A percentile compares a stretch with the other conserved stretches of the same genome.
phyloP scores from a whole-genome alignment of 2,113 vertebrate genomes.

The Cyanoramphus novaezelandiae region DNA sequence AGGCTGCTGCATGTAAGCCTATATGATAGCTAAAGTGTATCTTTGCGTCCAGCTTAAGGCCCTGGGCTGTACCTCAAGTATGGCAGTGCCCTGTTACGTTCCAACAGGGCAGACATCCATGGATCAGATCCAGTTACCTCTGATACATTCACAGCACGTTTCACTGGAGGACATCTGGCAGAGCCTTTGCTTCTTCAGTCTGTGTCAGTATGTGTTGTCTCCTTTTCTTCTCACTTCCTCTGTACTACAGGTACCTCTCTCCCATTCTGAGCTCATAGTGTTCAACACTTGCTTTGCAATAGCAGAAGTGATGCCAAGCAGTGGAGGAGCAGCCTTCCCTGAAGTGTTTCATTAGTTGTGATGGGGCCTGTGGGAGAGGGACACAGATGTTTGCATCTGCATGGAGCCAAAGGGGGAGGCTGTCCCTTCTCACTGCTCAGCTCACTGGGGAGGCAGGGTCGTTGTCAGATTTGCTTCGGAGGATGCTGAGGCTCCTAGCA shows the following conservation, averaged over 20 bases:
- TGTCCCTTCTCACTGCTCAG: neutral
- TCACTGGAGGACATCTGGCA: neutral
- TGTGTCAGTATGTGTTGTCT: neutral
- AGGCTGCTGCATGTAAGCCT: neutral
- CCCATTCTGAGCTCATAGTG: accelerated
- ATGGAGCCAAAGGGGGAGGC: neutral
- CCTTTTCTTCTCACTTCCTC: neutral
- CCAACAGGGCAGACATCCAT: accelerated
- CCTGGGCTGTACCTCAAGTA: neutral
- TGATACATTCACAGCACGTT: neutral
- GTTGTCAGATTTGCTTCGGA: neutral
- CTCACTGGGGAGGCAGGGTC: neutral
- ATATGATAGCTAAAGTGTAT: neutral
- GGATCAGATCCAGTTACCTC: neutral
- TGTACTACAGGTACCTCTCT: neutral
- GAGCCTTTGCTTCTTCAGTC: neutral
- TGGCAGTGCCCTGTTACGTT: neutral
- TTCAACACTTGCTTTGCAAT: accelerated
- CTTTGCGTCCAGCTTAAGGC: neutral
- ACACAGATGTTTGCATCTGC: neutral
- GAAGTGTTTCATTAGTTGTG: neutral
- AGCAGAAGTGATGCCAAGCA: accelerated
- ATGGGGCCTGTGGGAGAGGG: neutral
- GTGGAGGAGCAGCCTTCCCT: neutral
- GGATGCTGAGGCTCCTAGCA: neutral